Base-by-base conservation (phyloP, 2,888 invertebrate genomes). In the Epiblema foenella region DNA sequence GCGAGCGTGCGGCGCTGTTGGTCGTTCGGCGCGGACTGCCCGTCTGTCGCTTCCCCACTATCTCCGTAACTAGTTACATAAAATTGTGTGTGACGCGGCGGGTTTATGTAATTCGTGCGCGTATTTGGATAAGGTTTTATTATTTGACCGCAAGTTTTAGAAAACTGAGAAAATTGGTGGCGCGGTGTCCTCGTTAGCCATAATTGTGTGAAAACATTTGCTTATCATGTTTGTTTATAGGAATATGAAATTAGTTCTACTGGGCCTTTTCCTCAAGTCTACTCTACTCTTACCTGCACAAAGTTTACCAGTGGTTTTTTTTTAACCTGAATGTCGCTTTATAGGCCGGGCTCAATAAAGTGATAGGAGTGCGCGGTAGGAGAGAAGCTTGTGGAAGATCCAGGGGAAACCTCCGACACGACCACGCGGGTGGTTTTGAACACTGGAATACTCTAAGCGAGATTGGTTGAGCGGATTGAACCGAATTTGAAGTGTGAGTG, bases 1-100 rank as follows among this genome's bases (percentile, higher is more conserved):
- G 75, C 84, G 85, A 77, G 77, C 83, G 84, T 80, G 81, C 73
- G 75, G 63, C 69, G 66, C 77, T 78, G 76, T 49, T 75, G 80
- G 78, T 71, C 62, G 74, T 70, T 64, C 74, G 65, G 68, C 81
- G 81, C 82, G 81, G 73, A 84, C 85, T 84, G 80, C 69, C 68
- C 65, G 75, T 60, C 33, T 24, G 64, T 60, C 0, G 17, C 59
- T 42, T 65, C 70, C 70, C 70, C 70, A n/a, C 70, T 74, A 69
- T 75, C 73, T 73, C 77, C 72, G 76, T 69, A 69, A 60, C 65
- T 64, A 68, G 77, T 83, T 84, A 82, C 76, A 75, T 83, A 83
- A 84, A 83, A 75, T 65, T 71, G 73, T 65, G 73, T 77, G 75
- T 79, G 79, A 80, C 80, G 77, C 76, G 75, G 74, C 49, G 59